Conservation (phyloP, 2,888 invertebrate species). For the Ormyrus thymus region DNA sequence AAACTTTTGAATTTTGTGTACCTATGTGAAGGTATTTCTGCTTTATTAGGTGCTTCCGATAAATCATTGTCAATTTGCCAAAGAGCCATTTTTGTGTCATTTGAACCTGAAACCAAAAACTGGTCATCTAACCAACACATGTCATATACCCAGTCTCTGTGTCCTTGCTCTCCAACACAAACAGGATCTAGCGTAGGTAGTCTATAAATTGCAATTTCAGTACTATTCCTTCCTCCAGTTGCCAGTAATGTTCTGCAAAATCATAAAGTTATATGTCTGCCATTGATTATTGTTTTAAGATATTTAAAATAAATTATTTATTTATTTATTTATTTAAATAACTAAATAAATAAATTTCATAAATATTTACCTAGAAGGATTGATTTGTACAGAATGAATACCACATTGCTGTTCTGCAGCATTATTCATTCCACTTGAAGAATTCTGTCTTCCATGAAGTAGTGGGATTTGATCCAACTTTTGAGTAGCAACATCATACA, state of each 20-base stretch:
- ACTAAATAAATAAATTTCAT: too few species aligned
- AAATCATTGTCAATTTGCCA: conserved; percentile 85
- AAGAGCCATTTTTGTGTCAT: conserved; percentile 92
- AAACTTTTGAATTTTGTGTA: conserved; percentile 42
- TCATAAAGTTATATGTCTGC: not conserved
- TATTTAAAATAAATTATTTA: conserved; percentile 1
- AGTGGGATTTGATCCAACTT: conserved; percentile 93
- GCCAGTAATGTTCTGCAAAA: conserved; percentile 85
- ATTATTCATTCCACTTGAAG: conserved; percentile 74
- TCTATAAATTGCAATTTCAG: conserved; percentile 92
- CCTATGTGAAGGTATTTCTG: conserved; percentile 76
- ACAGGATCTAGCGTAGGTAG: conserved; percentile 96
- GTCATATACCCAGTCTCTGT: conserved; percentile 95
- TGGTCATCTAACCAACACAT: conserved; percentile 98
- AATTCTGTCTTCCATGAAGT: conserved; percentile 80
- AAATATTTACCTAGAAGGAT: conserved; percentile 82
- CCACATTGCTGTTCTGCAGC: conserved; percentile 86
- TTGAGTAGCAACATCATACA: conserved; percentile 92
- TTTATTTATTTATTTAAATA: too few species aligned
- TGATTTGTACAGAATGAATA: conserved; percentile 94
- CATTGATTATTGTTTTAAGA: conserved; percentile 1
- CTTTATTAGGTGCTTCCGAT: conserved; percentile 74
- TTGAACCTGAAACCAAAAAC: conserved; percentile 93
- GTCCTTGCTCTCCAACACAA: conserved; percentile 92
- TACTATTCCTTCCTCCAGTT: conserved; percentile 93